Base-by-base conservation (phyloP, 2,797 vertebrate genomes). In the Clarias platycephalus region DNA sequence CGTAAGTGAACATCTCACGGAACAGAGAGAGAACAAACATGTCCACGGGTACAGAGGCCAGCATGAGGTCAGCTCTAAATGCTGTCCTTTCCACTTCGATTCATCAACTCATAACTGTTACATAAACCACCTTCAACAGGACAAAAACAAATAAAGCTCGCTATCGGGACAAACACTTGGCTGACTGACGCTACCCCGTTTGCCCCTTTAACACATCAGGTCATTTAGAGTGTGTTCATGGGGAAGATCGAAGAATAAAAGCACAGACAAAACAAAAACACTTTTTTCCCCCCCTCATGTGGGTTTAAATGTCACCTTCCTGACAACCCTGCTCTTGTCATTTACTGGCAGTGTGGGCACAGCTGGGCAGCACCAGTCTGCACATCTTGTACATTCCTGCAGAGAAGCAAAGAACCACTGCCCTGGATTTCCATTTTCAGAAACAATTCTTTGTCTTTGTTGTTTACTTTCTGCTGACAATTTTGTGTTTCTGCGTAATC, bases 311-410 rank as follows among this genome's bases (percentile, higher is more conserved):
- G 90, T 85, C 89, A 89, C 85, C 83, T 63, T 86, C 72, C 85
- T 86, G 91, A 93, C 91, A 91, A 85, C 84, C 88, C 83, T 83
- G 83, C 88, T 81, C 89, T 34, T 83, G 86, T 85, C 87, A 89
- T 91, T 91, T 93, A 92, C 88, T 86, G 88, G 81, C 80, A 68
- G 87, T 74, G 84, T 87, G 88, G 86, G 89, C 92, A 93, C 92
- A 93, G 93, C 91, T 92, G 91, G 92, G 85, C 82, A 88, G 88
- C 75, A 86, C 70, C 87, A 37, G 34, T 71, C 80, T 85, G 80
- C 83, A 79, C 84, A 64, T 91, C 89, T 90, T 80, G 85, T 57
- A 64, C 83, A 78, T 78, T 84, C 82, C 85, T 70, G 75, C 82
- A 86, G 74, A 81, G 89, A 88, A 91, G 37, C 58, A 64, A 63